Conservation (phyloP, 2,113 vertebrate species). For the Barnardius zonarius region DNA sequence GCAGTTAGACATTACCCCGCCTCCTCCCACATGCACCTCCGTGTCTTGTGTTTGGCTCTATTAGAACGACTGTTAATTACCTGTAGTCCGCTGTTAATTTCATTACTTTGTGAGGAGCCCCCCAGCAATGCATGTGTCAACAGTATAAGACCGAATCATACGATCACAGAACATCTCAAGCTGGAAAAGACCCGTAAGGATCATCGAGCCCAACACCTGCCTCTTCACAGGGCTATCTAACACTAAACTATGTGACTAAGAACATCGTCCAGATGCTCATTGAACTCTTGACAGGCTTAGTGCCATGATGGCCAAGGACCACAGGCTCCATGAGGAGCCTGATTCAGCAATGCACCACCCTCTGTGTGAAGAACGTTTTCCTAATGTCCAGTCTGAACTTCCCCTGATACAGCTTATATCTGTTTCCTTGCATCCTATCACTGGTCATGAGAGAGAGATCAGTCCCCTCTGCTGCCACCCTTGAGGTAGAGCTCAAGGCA, state of each 20-base stretch:
- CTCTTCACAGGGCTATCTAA: not conserved
- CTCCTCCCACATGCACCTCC: rapidly evolving
- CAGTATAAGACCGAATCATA: not conserved
- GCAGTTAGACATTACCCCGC: rapidly evolving
- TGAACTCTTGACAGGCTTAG: not conserved
- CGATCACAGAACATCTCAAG: not conserved
- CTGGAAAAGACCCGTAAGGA: not conserved
- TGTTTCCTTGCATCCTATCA: not conserved
- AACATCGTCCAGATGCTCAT: not conserved
- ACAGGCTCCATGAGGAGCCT: not conserved
- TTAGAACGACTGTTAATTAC: not conserved
- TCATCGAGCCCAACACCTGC: not conserved
- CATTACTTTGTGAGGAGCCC: not conserved
- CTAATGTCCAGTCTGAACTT: not conserved
- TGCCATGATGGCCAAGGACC: not conserved
- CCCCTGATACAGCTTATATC: not conserved
- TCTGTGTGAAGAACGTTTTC: not conserved
- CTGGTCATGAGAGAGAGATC: not conserved
- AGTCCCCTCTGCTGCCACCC: not conserved
- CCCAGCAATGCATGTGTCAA: rapidly evolving
- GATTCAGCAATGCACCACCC: not conserved
- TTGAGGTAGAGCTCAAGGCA: not conserved
- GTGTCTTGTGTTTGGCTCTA: not conserved
- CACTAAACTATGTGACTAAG: not conserved
- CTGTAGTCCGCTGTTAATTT: no score